phyloP scores from a whole-genome alignment of 2,797 vertebrate genomes.

The Melanotaenia pygmaea region DNA sequence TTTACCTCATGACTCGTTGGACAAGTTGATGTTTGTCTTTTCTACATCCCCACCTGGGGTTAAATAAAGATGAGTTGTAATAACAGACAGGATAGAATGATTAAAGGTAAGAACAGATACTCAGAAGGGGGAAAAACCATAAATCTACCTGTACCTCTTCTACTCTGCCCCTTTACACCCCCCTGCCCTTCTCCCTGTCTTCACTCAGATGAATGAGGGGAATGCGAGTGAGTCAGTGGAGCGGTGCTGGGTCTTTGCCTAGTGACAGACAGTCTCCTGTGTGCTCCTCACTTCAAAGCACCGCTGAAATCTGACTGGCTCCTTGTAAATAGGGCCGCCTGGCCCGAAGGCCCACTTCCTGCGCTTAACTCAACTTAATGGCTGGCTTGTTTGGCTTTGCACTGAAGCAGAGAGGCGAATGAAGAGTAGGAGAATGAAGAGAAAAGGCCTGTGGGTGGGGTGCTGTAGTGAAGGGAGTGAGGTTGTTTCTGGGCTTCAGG shows the following conservation, averaged over 20 bases:
- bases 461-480: constrained; percentile 51
- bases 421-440: constrained; percentile 59
- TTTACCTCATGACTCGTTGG: constrained; percentile 19
- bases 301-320: constrained; percentile 80
- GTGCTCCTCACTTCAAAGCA: constrained; percentile 79
- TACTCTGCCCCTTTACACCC: constrained; percentile 38
- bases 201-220: constrained; percentile 75
- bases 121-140: constrained; percentile 52
- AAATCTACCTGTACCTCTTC: constrained; percentile 64
- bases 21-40: constrained; percentile 59
- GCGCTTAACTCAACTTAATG: constrained; percentile 82
- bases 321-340: constrained; percentile 81
- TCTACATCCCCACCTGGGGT: constrained; percentile 38
- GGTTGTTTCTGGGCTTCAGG: constrained; percentile 58
- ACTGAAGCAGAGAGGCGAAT: constrained; percentile 70
- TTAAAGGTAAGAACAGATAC: constrained; percentile 67
- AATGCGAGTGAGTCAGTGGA: constrained; percentile 81
- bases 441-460: constrained; percentile 63
- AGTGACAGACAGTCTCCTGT: constrained; percentile 81
- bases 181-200: constrained; percentile 45
- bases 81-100: constrained; percentile 67
- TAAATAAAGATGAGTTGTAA: constrained; percentile 57
- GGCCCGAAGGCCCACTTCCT: constrained; percentile 82
- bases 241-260: constrained; percentile 71
- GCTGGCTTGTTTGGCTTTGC: constrained; percentile 82